phyloP scores from a whole-genome alignment of 2,888 invertebrate species.

The Melinaea menophilus region DNA sequence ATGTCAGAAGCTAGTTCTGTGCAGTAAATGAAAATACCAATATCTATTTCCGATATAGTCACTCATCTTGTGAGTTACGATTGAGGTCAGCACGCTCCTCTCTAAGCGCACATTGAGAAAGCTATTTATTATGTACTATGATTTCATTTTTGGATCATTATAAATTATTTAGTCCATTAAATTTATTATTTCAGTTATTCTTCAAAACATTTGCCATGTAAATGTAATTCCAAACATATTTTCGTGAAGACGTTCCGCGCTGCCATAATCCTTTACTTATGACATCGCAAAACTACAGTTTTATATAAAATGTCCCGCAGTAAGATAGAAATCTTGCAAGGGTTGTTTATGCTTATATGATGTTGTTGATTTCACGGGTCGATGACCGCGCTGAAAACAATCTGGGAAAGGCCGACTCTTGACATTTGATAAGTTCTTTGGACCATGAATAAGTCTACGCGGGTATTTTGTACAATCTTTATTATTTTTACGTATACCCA shows the following conservation, averaged over 20 bases:
- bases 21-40: slow-evolving; percentile 6
- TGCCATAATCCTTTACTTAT: slow-evolving; percentile 10
- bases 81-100: slow-evolving; percentile 1
- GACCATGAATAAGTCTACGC: slow-evolving; percentile 54
- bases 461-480: slow-evolving; percentile 38
- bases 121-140: background rate
- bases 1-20: slow-evolving; percentile 1
- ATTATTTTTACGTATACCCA: slow-evolving; percentile 36
- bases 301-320: slow-evolving; percentile 37
- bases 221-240: background rate
- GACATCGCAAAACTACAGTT: slow-evolving; percentile 30
- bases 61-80: slow-evolving; percentile 1
- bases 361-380: slow-evolving; percentile 64
- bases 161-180: background rate
- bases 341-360: slow-evolving; percentile 49
- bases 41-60: slow-evolving; percentile 8
- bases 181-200: too few species aligned
- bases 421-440: slow-evolving; percentile 68
- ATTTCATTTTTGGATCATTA: background rate
- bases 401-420: slow-evolving; percentile 56
- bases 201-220: background rate
- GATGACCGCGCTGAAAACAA: slow-evolving; percentile 54
- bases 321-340: slow-evolving; percentile 48
- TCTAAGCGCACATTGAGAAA: slow-evolving; percentile 1
- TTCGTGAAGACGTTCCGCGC: background rate